phyloP scores from a whole-genome alignment of 1,140 invertebrate species.

The Drosophila kohkoa region DNA sequence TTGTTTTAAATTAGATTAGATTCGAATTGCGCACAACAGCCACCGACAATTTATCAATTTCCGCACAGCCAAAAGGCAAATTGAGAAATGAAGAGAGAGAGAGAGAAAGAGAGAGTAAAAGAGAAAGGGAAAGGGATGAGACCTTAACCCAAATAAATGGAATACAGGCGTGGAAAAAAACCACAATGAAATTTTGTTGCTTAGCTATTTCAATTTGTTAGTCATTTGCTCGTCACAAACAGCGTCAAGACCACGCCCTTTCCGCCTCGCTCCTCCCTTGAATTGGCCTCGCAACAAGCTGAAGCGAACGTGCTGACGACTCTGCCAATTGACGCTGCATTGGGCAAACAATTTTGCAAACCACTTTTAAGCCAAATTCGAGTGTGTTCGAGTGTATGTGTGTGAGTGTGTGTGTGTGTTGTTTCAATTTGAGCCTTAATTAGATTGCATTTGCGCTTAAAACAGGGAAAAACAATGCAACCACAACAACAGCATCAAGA shows the following conservation, averaged over 20 bases:
- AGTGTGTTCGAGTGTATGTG: background rate
- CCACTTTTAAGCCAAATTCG: constrained; percentile 22
- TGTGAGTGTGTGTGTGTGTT: constrained; percentile 1
- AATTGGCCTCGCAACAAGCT: background rate
- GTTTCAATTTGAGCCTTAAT: constrained; percentile 51
- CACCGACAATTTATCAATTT: constrained; percentile 9
- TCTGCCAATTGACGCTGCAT: constrained; percentile 32
- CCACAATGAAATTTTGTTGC: constrained; percentile 50
- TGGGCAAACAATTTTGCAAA: constrained; percentile 39
- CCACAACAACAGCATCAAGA: background rate
- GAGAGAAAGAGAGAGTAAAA: background rate
- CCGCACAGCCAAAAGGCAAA: background rate
- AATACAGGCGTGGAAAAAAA: constrained; percentile 20
- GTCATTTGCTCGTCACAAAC: constrained; percentile 63
- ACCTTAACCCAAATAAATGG: constrained; percentile 55
- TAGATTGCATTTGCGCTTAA: constrained; percentile 63
- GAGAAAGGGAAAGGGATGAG: background rate
- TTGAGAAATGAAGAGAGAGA: background rate
- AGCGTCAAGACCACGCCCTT: constrained; percentile 3
- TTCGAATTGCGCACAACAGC: background rate
- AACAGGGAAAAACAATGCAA: constrained; percentile 50
- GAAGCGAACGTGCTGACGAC: background rate
- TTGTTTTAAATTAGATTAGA: constrained; percentile 1
- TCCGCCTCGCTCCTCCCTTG: background rate
- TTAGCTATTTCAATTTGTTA: constrained; percentile 61